phyloP scores from a whole-genome alignment of 1,140 invertebrate species.

The Caerostris darwini region DNA sequence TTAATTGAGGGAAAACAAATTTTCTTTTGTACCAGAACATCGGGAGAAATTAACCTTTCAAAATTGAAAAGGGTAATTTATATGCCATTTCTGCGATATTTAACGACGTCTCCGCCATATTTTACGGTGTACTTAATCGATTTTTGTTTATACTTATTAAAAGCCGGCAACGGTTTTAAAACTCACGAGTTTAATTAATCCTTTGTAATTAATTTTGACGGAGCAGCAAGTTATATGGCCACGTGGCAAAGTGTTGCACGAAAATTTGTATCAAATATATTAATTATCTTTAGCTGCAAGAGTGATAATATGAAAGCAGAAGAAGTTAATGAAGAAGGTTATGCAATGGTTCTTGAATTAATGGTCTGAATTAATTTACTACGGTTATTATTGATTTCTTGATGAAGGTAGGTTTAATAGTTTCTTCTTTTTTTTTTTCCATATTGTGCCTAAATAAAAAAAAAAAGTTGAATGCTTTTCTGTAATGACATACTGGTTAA shows the following conservation, averaged over 20 bases:
- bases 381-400: no score
- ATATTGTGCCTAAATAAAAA: no score
- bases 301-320: neutral
- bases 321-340: neutral
- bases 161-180: no score
- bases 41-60: slow-evolving; percentile 29
- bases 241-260: neutral
- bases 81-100: neutral
- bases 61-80: slow-evolving; percentile 36
- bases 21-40: neutral
- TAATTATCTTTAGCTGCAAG: neutral
- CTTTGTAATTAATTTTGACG: no score
- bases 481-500: no score
- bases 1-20: neutral
- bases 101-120: neutral
- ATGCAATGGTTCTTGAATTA: neutral
- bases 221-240: no score
- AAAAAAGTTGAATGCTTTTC: no score
- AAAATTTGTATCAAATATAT: slow-evolving; percentile 23
- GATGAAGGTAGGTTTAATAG: no score
- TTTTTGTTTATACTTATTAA: no score
- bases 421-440: no score
- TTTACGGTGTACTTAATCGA: neutral
- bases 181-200: no score
- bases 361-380: neutral